Conservation (phyloP, 2,113 vertebrate species). For the Bufo gargarizans region DNA sequence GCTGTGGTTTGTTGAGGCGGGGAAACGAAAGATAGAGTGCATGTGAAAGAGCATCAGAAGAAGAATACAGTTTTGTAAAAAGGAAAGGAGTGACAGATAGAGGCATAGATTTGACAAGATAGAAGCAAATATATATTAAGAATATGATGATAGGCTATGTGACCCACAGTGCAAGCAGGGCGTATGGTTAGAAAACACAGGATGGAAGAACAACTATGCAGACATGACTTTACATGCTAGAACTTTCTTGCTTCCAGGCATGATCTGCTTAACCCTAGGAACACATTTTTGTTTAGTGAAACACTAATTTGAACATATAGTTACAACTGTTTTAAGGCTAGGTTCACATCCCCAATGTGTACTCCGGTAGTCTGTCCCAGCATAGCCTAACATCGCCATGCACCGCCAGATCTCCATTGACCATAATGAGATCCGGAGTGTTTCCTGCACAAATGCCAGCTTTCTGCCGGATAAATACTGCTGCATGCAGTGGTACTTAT, state of each 20-base stretch:
- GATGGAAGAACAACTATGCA: conserved; percentile 16
- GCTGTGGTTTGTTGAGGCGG: conserved; percentile 51
- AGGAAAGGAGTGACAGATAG: conserved; percentile 25
- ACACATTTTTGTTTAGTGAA: background rate
- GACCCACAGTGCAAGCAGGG: conserved; percentile 3
- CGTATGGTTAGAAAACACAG: background rate
- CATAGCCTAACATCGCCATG: too few relatives aligned
- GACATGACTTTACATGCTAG: conserved; percentile 41
- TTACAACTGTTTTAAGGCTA: background rate
- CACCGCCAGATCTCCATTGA: too few relatives aligned
- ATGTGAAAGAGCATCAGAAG: conserved; percentile 15
- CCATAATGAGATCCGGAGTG: too few relatives aligned
- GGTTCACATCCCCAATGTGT: too few relatives aligned
- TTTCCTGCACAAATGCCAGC: too few relatives aligned
- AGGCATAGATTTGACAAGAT: conserved; percentile 16
- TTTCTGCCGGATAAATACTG: too few relatives aligned
- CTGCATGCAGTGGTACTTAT: too few relatives aligned
- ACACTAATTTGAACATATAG: background rate
- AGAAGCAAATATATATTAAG: background rate
- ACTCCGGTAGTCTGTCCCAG: too few relatives aligned
- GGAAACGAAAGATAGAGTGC: conserved; percentile 10
- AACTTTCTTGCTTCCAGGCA: conserved; percentile 4
- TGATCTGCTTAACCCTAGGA: background rate
- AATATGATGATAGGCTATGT: background rate
- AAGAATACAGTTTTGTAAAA: conserved; percentile 20